phyloP scores from a whole-genome alignment of 2,888 invertebrate species.

The Crossocerus cetratus region DNA sequence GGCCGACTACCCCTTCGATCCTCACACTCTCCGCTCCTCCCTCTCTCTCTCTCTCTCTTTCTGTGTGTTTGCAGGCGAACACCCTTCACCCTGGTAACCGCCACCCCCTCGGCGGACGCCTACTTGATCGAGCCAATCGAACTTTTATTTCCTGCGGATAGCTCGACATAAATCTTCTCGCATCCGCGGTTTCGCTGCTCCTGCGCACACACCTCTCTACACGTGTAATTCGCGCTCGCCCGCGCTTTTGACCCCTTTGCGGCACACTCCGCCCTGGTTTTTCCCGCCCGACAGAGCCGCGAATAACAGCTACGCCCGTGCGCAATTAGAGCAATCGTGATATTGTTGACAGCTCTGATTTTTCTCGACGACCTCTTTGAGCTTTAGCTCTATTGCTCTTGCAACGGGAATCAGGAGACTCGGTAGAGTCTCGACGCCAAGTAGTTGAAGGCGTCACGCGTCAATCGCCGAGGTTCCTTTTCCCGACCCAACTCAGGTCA shows the following conservation, averaged over 20 bases:
- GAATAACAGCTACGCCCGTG: too few species aligned
- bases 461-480: too few species aligned
- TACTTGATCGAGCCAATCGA: conserved; percentile 50
- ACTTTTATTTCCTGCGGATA: conserved; percentile 45
- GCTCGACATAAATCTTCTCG: conserved; percentile 45
- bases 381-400: too few species aligned
- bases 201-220: conserved; percentile 3
- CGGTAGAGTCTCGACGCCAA: too few species aligned
- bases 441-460: too few species aligned
- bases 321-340: too few species aligned
- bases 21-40: not conserved
- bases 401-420: too few species aligned
- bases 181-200: conserved; percentile 29
- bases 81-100: not conserved
- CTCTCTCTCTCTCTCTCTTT: not conserved
- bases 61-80: not conserved
- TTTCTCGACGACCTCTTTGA: too few species aligned
- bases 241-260: conserved; percentile 4
- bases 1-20: not conserved
- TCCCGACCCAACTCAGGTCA: too few species aligned
- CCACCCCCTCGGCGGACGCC: conserved; percentile 2
- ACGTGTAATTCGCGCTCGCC: conserved; percentile 26
- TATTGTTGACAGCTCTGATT: too few species aligned
- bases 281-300: too few species aligned
- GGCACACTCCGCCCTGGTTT: too few species aligned